Evolutionary conservation across 2,113 vertebrate genomes (phyloP).

Genomic region (Zosterops borbonicus): DNA sequence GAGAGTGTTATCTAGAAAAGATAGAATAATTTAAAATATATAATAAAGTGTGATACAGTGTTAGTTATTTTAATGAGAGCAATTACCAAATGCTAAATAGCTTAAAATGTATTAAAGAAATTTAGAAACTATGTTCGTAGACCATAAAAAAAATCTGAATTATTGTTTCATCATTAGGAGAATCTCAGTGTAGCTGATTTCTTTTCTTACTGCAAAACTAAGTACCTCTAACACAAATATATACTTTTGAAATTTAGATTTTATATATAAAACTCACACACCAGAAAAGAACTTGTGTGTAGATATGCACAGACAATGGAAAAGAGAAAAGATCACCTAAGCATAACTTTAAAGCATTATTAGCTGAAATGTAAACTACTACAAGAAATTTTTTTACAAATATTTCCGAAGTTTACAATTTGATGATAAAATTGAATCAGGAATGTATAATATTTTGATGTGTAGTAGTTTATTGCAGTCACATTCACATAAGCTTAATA

Average conservation of each 20-base stretch:
- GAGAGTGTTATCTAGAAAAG: not conserved
- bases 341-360: not conserved
- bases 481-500: not conserved
- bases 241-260: not conserved
- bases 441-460: not conserved
- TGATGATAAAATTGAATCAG: not conserved
- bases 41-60: not conserved
- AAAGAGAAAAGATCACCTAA: not conserved
- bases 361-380: not conserved
- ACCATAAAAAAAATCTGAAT: not conserved
- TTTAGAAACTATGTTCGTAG: not conserved
- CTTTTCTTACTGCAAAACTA: not conserved
- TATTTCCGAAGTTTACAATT: not conserved
- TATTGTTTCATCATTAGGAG: not conserved
- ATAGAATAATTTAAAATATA: not conserved
- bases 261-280: not conserved
- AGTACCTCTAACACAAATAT: not conserved
- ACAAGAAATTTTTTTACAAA: not conserved
- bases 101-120: not conserved
- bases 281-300: not conserved
- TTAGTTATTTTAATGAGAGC: not conserved
- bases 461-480: not conserved
- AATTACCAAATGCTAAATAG: not conserved
- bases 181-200: not conserved
- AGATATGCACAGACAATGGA: not conserved